Base-by-base conservation (phyloP, 2,888 invertebrate species). In the Eutolmus rufibarbis region DNA sequence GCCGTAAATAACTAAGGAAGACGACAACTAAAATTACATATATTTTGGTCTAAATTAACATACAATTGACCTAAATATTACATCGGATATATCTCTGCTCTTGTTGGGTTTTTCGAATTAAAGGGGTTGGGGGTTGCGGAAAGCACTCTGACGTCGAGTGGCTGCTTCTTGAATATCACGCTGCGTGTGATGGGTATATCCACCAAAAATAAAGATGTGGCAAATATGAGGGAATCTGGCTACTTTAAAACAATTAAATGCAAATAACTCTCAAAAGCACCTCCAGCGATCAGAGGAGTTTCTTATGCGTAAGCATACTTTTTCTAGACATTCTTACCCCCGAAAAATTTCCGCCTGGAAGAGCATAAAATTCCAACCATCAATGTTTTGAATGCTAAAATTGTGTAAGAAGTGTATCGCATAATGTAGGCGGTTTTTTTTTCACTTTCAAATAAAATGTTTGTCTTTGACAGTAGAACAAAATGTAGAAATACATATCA, bases 41-140 rank as follows among this genome's bases (percentile, higher is more conserved):
- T 51, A 51, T 51, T 51, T 51, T n/a, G 51, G n/a, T 5, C 31
- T 16, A 43, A 87, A 78, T 87, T 87, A 87, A 79, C 87, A 87
- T 87, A 79, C 66, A 77, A 79, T 87, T 87, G 87, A 87, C 87
- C 87, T 87, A 87, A n/a, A 87, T 74, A 23, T 37, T 7, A 31
- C 31, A 37, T 78, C 51, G 19, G 7, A 51, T 51, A 51, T 19
- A 3, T 51, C 16, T 51, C 16, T n/a, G n/a, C 51, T 16, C 51
- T 51, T 51, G 51, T 19, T 5, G 28, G 37, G n/a, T 5, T 23
- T 74, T 46, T 16, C 43, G 43, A 46, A 46, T 46, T 51, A 51
- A 51, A 51, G n/a, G n/a, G 51, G n/a, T 51, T 51, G 7, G 51
- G 8, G 51, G 5, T 16, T 16, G n/a, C n/a, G 7, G n/a, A 51